Evolutionary conservation across 2,888 invertebrate genomes (phyloP), one percentile per base, ranked within the genome.

Genomic region (Azorinus chamasolen): DNA sequence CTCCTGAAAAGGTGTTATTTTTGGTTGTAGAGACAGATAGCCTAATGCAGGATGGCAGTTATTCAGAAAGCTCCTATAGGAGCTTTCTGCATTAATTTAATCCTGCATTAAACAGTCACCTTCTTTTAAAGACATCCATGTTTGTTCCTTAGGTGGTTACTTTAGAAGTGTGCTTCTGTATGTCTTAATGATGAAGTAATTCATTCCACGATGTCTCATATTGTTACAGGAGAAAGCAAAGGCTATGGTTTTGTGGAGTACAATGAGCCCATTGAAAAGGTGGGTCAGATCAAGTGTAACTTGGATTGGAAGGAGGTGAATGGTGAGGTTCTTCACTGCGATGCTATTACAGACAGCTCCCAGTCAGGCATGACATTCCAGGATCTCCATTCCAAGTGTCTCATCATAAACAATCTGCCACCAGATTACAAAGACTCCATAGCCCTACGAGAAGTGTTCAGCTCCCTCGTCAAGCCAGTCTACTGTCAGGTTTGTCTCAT

Each of bases 201-300:
- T n/a, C n/a, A n/a, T n/a, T n/a, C n/a, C n/a, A n/a, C n/a, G 10
- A 32, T 32, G 32, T 32, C 32, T 32, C 10, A 32, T 6, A 32
- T 32, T 39, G n/a, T 45, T 58, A 8, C 41, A 94, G 94, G 94
- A 65, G 91, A 93, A 43, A 94, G 93, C 87, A 94, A 94, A 86
- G 94, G 94, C 16, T 95, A 94, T 88, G 95, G 94, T 2, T 94
- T 95, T 87, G 94, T 94, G 27, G 94, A 94, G 83, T 95, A 93
- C 89, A 88, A 91, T 41, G 90, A 89, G 70, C 93, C 92, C 61
- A 93, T 93, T 79, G 94, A 94, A 79, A 91, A 93, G 59, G 93
- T 94, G 2, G 89, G 93, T 22, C 92, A 93, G 70, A 94, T 94
- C n/a, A 93, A 93, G 76, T 91, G 91, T 64, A 86, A 93, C 57